A percentile compares a stretch with the other conserved stretches of the same genome.
Conservation (phyloP, 1,140 invertebrate species). For the Bombus sylvicola region DNA sequence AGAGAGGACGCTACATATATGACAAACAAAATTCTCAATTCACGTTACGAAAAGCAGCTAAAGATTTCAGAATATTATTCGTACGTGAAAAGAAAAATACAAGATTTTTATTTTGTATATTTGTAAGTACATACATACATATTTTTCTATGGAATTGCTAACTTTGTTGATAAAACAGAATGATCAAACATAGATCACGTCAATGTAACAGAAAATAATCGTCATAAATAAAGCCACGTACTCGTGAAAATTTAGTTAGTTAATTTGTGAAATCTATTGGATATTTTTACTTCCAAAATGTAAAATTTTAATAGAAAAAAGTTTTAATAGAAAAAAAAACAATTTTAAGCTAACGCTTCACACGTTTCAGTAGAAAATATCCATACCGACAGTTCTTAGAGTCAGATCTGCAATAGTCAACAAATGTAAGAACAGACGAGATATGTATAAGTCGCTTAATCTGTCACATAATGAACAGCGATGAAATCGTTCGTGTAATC, state of each 20-base stretch:
- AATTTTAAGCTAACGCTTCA: background rate
- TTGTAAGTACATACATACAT: background rate
- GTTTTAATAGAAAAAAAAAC: too few species aligned
- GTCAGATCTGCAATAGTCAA: background rate
- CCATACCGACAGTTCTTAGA: conserved; percentile 11
- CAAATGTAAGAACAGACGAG: too few species aligned
- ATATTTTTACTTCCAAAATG: background rate
- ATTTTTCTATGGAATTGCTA: background rate
- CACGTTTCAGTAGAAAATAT: background rate
- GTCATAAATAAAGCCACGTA: background rate
- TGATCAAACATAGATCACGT: background rate
- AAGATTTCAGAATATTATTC: background rate
- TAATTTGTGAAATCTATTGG: background rate
- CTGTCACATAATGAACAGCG: conserved; percentile 14
- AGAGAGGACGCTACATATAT: background rate
- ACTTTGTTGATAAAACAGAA: conserved; percentile 7
- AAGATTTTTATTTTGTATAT: background rate
- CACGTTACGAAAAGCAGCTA: background rate
- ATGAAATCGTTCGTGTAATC: conserved; percentile 9
- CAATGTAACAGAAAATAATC: background rate
- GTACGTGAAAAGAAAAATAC: background rate
- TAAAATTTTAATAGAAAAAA: background rate
- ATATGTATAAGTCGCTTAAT: background rate
- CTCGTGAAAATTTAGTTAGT: background rate
- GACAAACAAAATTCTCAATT: background rate